A percentile compares a stretch with the other conserved stretches of the same genome.
Evolutionary conservation across 2,797 vertebrate genomes (phyloP).

Genomic region (Alcedo quadribrachys): DNA sequence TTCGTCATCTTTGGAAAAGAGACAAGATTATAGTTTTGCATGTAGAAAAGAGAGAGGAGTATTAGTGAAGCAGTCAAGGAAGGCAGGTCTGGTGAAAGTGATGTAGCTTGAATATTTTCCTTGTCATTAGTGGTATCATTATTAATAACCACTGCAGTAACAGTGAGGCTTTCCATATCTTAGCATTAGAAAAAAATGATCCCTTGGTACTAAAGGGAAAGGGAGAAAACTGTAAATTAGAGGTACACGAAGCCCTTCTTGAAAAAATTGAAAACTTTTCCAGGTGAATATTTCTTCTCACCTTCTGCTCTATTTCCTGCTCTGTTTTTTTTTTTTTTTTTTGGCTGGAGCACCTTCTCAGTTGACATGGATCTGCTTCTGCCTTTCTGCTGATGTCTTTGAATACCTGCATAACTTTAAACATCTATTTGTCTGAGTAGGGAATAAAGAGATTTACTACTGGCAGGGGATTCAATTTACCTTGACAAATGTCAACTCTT

Average conservation of each 20-base stretch:
- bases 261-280: neutral
- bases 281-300: neutral
- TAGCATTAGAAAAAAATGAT: neutral
- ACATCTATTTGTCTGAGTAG: neutral
- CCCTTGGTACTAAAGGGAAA: neutral
- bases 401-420: neutral
- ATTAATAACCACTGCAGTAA: neutral
- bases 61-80: neutral
- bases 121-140: neutral
- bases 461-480: neutral
- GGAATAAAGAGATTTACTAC: neutral
- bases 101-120: neutral
- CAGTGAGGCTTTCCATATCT: neutral
- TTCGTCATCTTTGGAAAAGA: neutral
- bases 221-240: neutral
- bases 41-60: neutral
- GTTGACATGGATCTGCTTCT: fast-evolving
- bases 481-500: neutral
- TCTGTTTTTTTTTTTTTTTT: neutral
- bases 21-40: neutral
- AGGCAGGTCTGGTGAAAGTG: neutral
- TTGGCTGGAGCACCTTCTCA: neutral
- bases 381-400: neutral
- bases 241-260: neutral
- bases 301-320: neutral